Percentiles rank a stretch among this genome's conserved stretches.
Conservation (phyloP, 1,140 invertebrate genomes). For the Plodia interpunctella region DNA sequence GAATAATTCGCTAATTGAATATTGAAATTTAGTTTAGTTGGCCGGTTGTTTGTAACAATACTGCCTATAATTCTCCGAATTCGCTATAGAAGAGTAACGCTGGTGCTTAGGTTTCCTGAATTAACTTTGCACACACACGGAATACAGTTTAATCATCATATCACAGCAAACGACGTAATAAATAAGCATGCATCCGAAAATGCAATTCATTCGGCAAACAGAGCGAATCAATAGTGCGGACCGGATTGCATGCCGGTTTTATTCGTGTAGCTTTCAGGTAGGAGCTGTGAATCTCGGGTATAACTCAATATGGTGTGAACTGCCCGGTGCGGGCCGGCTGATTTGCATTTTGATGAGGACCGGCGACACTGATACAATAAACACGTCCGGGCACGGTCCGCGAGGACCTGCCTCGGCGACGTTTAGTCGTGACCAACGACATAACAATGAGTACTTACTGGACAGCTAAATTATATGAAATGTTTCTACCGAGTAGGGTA, state of each 20-base stretch:
- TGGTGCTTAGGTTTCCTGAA: no score
- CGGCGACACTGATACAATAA: constrained; percentile 65
- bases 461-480: background rate
- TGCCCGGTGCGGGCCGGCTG: constrained; percentile 50
- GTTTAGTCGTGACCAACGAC: constrained; percentile 40
- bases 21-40: no score
- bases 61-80: no score
- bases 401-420: constrained; percentile 29
- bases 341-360: constrained; percentile 72
- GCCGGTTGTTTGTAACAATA: no score
- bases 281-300: constrained; percentile 19
- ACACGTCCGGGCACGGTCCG: constrained; percentile 44
- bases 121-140: no score
- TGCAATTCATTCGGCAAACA: constrained; percentile 5
- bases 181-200: background rate
- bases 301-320: constrained; percentile 63
- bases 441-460: background rate
- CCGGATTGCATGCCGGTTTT: constrained; percentile 14
- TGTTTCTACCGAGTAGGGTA: no score
- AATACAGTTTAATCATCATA: background rate
- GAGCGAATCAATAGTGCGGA: background rate
- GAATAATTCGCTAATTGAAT: no score
- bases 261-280: constrained; percentile 14
- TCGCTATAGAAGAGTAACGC: no score
- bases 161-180: background rate